Conservation (phyloP, 2,888 invertebrate species). For the Melinopterus prodromus region DNA sequence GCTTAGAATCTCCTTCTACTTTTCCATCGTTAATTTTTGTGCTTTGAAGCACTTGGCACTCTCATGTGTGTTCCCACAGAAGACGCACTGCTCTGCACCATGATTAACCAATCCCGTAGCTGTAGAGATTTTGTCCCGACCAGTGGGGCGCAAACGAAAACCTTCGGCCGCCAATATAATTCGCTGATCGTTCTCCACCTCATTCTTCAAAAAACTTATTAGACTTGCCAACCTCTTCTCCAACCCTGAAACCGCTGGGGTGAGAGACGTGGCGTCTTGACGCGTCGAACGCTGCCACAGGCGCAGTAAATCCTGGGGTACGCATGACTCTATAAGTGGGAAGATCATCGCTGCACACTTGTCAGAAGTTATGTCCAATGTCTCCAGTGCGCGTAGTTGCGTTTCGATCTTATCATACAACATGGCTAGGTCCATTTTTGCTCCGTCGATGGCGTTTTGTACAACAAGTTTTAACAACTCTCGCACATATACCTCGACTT, state of each 20-base stretch:
- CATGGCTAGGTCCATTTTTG: not conserved
- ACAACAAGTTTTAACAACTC: conserved; percentile 8
- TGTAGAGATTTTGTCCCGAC: not conserved
- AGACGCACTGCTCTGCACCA: conserved; percentile 5
- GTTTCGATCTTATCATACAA: conserved; percentile 22
- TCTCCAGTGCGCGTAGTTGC: conserved; percentile 15
- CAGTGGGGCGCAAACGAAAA: conserved; percentile 27
- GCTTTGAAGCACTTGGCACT: not conserved
- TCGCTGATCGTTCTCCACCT: conserved; percentile 46
- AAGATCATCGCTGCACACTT: conserved; percentile 47
- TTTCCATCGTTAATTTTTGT: not conserved
- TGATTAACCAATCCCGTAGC: conserved; percentile 8
- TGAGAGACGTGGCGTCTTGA: not conserved
- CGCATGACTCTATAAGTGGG: conserved; percentile 50
- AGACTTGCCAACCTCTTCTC: conserved; percentile 30
- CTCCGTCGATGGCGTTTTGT: not conserved
- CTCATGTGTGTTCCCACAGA: conserved; percentile 11
- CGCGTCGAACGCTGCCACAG: conserved; percentile 42
- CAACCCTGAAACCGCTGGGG: conserved; percentile 23
- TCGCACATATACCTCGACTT: not conserved
- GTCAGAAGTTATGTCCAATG: conserved; percentile 16
- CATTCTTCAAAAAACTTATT: conserved; percentile 40
- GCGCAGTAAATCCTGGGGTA: conserved; percentile 46
- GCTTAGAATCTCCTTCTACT: conserved; percentile 10
- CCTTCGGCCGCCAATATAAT: conserved; percentile 39